Conservation (phyloP, 2,888 invertebrate genomes). For the Coecobrya sp. region DNA sequence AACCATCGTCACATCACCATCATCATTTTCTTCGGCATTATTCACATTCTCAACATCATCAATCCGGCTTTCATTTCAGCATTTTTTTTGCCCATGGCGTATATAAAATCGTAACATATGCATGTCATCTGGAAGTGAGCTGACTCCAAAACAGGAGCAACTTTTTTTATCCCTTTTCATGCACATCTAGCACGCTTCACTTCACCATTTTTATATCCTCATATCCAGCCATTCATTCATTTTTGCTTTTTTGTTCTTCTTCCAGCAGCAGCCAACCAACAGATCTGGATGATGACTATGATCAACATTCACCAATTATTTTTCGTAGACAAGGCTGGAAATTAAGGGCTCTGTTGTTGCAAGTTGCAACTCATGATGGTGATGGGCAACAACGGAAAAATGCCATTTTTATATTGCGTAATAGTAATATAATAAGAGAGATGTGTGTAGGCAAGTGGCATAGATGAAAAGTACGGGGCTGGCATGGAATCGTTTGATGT, state of each 20-base stretch:
- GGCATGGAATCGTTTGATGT: conserved; percentile 2
- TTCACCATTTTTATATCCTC: conserved; percentile 10
- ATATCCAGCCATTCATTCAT: conserved; percentile 43
- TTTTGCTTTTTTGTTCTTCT: conserved; percentile 31
- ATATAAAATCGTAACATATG: conserved; percentile 21
- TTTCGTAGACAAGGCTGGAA: conserved; percentile 60
- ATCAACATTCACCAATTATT: conserved; percentile 66
- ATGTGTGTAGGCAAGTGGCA: neutral
- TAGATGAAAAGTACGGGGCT: neutral
- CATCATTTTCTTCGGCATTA: conserved; percentile 44
- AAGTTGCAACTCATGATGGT: neutral
- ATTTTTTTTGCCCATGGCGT: conserved; percentile 43
- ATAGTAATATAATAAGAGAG: neutral
- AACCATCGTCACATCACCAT: neutral
- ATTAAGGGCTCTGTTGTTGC: conserved; percentile 32
- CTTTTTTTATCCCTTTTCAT: conserved; percentile 29
- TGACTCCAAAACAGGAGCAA: conserved; percentile 50
- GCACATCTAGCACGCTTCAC: conserved; percentile 33
- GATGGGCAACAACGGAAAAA: neutral
- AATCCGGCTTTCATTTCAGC: neutral
- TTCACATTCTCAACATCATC: conserved; percentile 35
- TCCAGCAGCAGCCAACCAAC: neutral
- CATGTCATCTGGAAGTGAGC: conserved; percentile 69
- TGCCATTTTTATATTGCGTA: conserved; percentile 15
- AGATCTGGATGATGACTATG: neutral